A percentile compares a stretch with the other conserved stretches of the same genome.
Evolutionary conservation across 2,888 invertebrate genomes (phyloP).

Genomic region (Brachypterus glaber): DNA sequence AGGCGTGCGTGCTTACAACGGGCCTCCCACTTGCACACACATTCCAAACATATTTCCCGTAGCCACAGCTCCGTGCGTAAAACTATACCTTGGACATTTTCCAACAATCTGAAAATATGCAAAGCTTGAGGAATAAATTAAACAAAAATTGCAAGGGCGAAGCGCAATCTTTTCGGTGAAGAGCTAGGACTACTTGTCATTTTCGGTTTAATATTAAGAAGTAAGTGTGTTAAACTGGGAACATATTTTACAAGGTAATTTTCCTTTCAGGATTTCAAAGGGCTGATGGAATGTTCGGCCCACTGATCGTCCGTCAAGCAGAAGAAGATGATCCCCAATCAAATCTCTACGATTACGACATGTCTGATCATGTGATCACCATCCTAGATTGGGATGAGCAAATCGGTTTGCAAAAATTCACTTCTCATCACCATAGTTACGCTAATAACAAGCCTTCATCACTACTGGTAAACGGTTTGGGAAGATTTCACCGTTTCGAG

Average conservation of each 20-base stretch:
- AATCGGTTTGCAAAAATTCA: slow-evolving; percentile 62
- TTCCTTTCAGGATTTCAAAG: slow-evolving; percentile 65
- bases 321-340: slow-evolving; percentile 53
- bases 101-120: no score
- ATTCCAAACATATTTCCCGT: no score
- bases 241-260: neutral
- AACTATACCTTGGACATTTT: no score
- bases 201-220: no score
- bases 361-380: slow-evolving; percentile 63
- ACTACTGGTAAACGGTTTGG: slow-evolving; percentile 73
- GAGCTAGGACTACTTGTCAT: no score
- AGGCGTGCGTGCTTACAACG: no score
- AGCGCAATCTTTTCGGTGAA: no score
- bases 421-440: slow-evolving; percentile 73
- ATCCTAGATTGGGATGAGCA: slow-evolving; percentile 78
- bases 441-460: slow-evolving; percentile 77
- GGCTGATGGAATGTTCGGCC: slow-evolving; percentile 75
- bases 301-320: slow-evolving; percentile 64
- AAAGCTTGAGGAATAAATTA: no score
- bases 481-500: slow-evolving; percentile 46
- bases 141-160: no score
- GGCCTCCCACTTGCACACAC: no score
- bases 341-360: slow-evolving; percentile 67
- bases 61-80: no score
- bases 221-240: no score